Conservation (phyloP, 2,888 invertebrate species). For the Drosophila kuntzei region DNA sequence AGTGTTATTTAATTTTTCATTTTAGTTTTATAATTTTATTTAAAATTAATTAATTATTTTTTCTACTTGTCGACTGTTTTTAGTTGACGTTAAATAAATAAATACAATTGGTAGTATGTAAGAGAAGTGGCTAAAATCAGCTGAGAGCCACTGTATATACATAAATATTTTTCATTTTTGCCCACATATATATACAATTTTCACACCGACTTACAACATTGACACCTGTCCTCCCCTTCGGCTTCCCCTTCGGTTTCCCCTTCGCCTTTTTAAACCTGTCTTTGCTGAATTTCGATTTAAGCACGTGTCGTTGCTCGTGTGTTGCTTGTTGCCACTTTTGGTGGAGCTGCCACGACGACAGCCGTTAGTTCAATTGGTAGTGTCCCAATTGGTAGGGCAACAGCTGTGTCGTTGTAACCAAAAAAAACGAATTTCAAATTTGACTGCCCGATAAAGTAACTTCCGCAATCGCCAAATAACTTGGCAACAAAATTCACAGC, state of each 20-base stretch:
- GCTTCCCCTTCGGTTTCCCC: neutral
- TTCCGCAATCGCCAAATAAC: conserved; percentile 32
- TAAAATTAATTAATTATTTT: too few species aligned
- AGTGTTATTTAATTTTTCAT: too few species aligned
- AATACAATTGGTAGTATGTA: too few species aligned
- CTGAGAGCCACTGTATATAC: too few species aligned
- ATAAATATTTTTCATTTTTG: too few species aligned
- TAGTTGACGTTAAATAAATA: too few species aligned
- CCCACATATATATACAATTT: conserved; percentile 18
- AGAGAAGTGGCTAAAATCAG: too few species aligned
- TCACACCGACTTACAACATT: conserved; percentile 52
- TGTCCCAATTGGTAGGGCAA: conserved; percentile 6
- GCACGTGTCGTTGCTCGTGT: conserved; percentile 65
- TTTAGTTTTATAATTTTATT: too few species aligned
- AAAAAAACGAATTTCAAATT: conserved; percentile 15
- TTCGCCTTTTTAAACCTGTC: conserved; percentile 24
- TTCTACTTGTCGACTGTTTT: too few species aligned
- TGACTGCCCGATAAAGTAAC: conserved; percentile 23
- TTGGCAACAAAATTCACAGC: conserved; percentile 8
- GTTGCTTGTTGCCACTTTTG: conserved; percentile 36
- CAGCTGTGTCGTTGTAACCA: conserved; percentile 7
- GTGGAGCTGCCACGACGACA: conserved; percentile 16
- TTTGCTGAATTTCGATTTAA: conserved; percentile 47
- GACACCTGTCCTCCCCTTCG: conserved; percentile 18
- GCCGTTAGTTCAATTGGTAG: neutral